Evolutionary conservation across 92 coral and sea anemone species (phyloP).

Genomic region (Diadumene lineata): DNA sequence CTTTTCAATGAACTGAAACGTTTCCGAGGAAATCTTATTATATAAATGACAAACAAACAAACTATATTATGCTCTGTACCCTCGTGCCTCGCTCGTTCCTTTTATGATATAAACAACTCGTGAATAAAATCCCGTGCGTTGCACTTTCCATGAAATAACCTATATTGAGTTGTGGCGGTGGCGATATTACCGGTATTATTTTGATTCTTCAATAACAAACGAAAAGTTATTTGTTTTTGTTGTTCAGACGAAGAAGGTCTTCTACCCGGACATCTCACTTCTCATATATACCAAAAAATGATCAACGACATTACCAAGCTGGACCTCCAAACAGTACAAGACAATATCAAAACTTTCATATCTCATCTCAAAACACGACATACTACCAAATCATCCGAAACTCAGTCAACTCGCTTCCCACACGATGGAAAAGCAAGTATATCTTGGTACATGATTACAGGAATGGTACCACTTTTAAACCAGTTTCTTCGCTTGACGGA

Average conservation of each 20-base stretch:
- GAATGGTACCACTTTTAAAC: constrained; percentile 62
- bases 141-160: too few relatives aligned
- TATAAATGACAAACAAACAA: too few relatives aligned
- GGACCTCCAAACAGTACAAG: constrained; percentile 37
- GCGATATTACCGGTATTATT: background rate
- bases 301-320: constrained; percentile 58
- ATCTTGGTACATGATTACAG: background rate
- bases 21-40: too few relatives aligned
- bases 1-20: too few relatives aligned
- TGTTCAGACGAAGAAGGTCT: constrained; percentile 24
- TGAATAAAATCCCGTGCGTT: too few relatives aligned
- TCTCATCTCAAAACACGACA: constrained; percentile 24
- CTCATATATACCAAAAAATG: constrained; percentile 52
- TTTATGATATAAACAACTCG: too few relatives aligned
- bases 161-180: background rate
- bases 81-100: too few relatives aligned
- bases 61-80: too few relatives aligned
- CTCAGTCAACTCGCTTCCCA: background rate
- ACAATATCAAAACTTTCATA: constrained; percentile 36
- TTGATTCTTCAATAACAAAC: background rate
- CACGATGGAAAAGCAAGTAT: background rate
- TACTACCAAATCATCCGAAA: background rate
- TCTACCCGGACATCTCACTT: constrained; percentile 57
- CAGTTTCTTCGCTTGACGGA: constrained; percentile 73
- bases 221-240: background rate